A percentile compares a stretch with the other conserved stretches of the same genome.
Conservation (phyloP, 1,140 invertebrate species). For the Euwallacea similis region DNA sequence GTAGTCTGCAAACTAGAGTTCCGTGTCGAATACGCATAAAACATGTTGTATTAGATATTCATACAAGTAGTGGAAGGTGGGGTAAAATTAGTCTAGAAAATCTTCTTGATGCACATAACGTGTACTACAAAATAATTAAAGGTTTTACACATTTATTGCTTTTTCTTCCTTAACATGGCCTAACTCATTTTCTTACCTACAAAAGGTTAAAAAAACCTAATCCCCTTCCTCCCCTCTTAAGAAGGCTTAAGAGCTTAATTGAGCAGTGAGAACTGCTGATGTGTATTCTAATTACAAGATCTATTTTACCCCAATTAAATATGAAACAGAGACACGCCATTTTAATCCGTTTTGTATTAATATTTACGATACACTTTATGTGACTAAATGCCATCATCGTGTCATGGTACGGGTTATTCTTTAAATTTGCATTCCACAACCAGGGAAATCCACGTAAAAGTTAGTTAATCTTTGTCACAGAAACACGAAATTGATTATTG, state of each 20-base stretch:
- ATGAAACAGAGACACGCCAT: constrained; percentile 2
- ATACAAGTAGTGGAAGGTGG: constrained; percentile 10
- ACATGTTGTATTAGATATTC: constrained; percentile 15
- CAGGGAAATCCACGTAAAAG: constrained; percentile 32
- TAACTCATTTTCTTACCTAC: no score
- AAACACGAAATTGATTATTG: constrained; percentile 18
- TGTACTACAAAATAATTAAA: no score
- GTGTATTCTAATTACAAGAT: constrained; percentile 14
- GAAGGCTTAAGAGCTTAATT: no score
- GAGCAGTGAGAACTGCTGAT: no score
- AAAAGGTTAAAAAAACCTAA: no score
- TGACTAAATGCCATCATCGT: constrained; percentile 33
- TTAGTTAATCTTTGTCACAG: constrained; percentile 26
- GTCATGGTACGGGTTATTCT: constrained; percentile 38
- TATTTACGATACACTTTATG: constrained; percentile 36
- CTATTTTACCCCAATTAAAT: constrained; percentile 23
- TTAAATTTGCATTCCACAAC: constrained; percentile 26
- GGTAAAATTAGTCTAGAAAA: not conserved
- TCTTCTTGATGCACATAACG: no score
- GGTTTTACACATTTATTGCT: no score
- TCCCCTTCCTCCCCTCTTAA: no score
- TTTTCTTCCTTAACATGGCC: no score
- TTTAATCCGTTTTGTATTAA: constrained; percentile 19
- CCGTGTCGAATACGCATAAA: constrained; percentile 20
- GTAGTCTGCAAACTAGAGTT: constrained; percentile 16